A percentile compares a stretch with the other conserved stretches of the same genome.
Evolutionary conservation across 2,888 invertebrate species (phyloP).

Genomic region (Synanthedon myopaeformis): DNA sequence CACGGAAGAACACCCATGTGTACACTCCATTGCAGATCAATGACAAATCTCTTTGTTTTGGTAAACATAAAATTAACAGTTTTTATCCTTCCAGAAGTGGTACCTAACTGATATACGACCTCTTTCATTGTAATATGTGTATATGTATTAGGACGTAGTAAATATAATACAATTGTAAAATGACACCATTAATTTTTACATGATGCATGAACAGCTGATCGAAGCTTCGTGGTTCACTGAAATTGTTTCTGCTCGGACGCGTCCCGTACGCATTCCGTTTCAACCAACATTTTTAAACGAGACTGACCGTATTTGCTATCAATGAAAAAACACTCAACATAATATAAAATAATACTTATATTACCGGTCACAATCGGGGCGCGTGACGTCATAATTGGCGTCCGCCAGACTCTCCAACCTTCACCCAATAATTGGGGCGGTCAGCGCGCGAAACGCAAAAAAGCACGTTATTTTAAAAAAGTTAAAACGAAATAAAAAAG

Average conservation of each 20-base stretch:
- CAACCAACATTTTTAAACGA: background rate
- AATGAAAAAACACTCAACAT: background rate
- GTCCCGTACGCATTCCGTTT: background rate
- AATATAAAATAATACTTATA: background rate
- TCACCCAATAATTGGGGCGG: slow-evolving; percentile 30
- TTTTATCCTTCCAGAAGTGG: no score
- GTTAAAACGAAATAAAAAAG: slow-evolving; percentile 49
- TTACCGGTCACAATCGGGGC: background rate
- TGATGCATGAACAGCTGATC: background rate
- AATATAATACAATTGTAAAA: no score
- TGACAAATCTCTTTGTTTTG: no score
- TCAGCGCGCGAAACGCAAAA: slow-evolving; percentile 28
- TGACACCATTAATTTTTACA: no score
- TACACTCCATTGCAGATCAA: no score
- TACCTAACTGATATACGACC: no score
- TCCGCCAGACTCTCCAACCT: slow-evolving; percentile 13
- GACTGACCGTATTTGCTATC: background rate
- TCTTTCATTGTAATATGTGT: no score
- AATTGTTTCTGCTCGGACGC: background rate
- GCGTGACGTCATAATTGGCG: slow-evolving; percentile 29
- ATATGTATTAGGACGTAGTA: no score
- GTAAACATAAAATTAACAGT: no score
- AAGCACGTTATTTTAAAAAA: slow-evolving; percentile 43
- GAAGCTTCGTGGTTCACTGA: background rate
- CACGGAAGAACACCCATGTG: no score